A percentile compares a stretch with the other conserved stretches of the same genome.
Conservation (phyloP, 2,113 vertebrate species). For the Tylochromis polylepis region DNA sequence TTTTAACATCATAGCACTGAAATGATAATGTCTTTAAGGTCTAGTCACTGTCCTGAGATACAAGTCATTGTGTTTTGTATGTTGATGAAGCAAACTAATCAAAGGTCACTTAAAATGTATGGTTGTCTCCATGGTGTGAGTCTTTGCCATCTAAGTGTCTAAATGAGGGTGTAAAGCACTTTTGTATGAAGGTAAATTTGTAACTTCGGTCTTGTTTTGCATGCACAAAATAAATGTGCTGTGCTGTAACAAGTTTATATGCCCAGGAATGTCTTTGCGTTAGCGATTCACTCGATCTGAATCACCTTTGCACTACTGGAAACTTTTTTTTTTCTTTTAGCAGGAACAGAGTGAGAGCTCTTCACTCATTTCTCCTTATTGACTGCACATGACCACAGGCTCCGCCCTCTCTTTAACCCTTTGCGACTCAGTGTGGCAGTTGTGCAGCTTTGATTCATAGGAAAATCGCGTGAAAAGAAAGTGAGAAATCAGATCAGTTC, state of each 20-base stretch:
- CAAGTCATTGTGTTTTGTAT: not conserved
- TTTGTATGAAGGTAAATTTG: not conserved
- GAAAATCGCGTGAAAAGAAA: not conserved
- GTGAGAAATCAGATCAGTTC: not conserved
- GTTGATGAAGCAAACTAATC: not conserved
- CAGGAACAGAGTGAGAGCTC: constrained; percentile 21
- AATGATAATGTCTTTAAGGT: not conserved
- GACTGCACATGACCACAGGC: not conserved
- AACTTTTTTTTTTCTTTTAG: not conserved
- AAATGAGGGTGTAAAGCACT: not conserved
- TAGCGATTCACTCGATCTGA: accelerated
- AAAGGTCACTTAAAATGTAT: not conserved
- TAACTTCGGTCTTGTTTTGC: accelerated
- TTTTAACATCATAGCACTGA: not conserved
- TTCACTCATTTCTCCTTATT: not conserved
- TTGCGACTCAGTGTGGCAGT: not conserved
- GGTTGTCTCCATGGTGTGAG: not conserved
- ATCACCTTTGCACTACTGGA: not conserved
- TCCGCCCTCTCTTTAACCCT: not conserved
- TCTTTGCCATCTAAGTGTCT: not conserved
- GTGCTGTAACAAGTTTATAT: not conserved
- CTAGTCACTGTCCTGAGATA: not conserved
- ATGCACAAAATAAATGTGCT: not conserved
- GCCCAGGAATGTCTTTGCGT: not conserved
- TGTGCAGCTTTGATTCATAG: not conserved